Conservation (phyloP, 2,113 vertebrate species). For the Rhagologus leucostigma region DNA sequence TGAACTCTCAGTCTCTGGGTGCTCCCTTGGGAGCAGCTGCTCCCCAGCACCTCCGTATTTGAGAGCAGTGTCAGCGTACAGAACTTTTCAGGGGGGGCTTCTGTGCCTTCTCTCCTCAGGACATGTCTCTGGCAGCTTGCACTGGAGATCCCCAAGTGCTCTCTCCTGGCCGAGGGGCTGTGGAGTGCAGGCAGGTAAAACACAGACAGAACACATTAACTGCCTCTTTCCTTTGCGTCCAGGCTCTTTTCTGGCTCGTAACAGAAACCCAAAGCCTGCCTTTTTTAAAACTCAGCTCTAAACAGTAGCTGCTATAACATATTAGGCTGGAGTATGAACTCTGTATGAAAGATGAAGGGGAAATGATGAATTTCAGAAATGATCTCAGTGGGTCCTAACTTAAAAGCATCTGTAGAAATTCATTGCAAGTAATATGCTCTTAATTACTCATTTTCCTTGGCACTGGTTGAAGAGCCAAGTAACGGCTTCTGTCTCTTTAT, state of each 20-base stretch:
- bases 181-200: neutral
- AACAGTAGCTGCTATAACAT: slow-evolving; percentile 71
- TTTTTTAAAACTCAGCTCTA: slow-evolving; percentile 14
- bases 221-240: neutral
- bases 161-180: neutral
- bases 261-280: slow-evolving; percentile 57
- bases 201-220: neutral
- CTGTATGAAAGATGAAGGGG: slow-evolving; percentile 62
- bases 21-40: neutral
- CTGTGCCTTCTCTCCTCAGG: neutral
- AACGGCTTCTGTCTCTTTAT: slow-evolving; percentile 76
- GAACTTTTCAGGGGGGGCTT: neutral
- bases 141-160: neutral
- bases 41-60: neutral
- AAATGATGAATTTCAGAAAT: slow-evolving; percentile 70
- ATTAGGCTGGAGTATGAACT: slow-evolving; percentile 31
- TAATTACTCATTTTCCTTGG: slow-evolving; percentile 82
- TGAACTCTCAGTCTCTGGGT: neutral
- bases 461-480: slow-evolving; percentile 65
- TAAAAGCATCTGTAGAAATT: slow-evolving; percentile 73
- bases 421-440: slow-evolving; percentile 70
- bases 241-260: neutral
- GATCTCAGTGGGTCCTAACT: slow-evolving; percentile 62
- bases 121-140: neutral
- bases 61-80: neutral